Evolutionary conservation across 1,140 invertebrate genomes (phyloP), one percentile per base, ranked within the genome.

Genomic region (Megathymus violae): DNA sequence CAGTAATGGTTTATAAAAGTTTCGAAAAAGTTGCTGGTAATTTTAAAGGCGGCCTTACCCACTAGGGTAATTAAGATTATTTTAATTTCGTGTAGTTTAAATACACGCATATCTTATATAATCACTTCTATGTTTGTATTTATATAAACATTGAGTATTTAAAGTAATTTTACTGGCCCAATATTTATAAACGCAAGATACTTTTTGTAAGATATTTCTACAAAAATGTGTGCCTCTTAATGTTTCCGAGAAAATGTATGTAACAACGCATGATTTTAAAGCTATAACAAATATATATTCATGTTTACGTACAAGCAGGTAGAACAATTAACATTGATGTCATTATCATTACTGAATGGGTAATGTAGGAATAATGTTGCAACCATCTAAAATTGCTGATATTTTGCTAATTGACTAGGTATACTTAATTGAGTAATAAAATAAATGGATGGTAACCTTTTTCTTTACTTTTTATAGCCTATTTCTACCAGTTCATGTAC

Each of bases 391-490:
- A 47, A 27, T 47, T 13, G 44, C 44, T 27, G 44, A 47, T 22
- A 47, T 47, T 47, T 47, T 47, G 25, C 44, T 47, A 47, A 27
- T 47, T 27, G 44, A 47, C 44, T 47, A 47, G 19, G 22, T 47
- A 27, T 11, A 47, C 13, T 22, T 27, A 47, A 47, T 47, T 11
- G 27, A 13, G 16, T 27, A 47, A 47, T 27, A 47, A 47, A 27
- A 47, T 27, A 9, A 27, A 47, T 47, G 11, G 44, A 25, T 7
- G 44, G n/a, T 47, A 27, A 25, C 43, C 19, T 46, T 46, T 46
- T 31, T 48, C 6, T 31, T 9, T 13, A 10, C 7, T 31, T 46
- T 22, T 46, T 31, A n/a, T 31, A 10, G 11, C 10, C 14, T 48
- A 25, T 14, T 46, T 46, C 6, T 6, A 31, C 13, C 14, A 25